Conservation (phyloP, 2,888 invertebrate genomes). For the Hypsopygia costalis region DNA sequence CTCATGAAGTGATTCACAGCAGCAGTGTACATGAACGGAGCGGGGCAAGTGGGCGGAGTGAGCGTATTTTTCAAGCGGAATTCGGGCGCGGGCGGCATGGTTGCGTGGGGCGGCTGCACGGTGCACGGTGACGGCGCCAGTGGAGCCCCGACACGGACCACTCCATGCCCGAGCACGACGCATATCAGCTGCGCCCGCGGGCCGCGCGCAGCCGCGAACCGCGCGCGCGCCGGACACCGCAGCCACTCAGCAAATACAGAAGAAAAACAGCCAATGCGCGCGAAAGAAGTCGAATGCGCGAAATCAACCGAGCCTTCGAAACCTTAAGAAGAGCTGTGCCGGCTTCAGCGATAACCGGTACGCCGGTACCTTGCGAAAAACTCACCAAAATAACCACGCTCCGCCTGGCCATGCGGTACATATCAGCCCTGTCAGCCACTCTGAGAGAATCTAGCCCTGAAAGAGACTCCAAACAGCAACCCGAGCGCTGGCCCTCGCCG, state of each 20-base stretch:
- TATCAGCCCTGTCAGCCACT: slow-evolving; percentile 86
- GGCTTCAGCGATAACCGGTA: slow-evolving; percentile 72
- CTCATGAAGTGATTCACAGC: slow-evolving; percentile 22
- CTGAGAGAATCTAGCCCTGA: slow-evolving; percentile 67
- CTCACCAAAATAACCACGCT: slow-evolving; percentile 94
- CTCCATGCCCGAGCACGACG: slow-evolving; percentile 78
- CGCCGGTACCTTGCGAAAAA: slow-evolving; percentile 84
- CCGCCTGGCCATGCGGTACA: slow-evolving; percentile 93
- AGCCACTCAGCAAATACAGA: slow-evolving; percentile 92
- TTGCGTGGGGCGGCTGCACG: slow-evolving; percentile 38
- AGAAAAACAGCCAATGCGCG: slow-evolving; percentile 94
- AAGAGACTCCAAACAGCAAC: slow-evolving; percentile 29
- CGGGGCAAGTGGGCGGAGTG: slow-evolving; percentile 65
- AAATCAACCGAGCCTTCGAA: slow-evolving; percentile 95
- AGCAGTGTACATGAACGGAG: slow-evolving; percentile 68
- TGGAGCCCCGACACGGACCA: slow-evolving; percentile 24
- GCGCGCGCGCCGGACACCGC: slow-evolving; percentile 82
- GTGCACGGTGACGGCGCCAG: slow-evolving; percentile 19
- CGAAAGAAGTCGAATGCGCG: slow-evolving; percentile 92
- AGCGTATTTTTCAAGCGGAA: slow-evolving; percentile 69
- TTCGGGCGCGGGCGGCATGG: slow-evolving; percentile 49
- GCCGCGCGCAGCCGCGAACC: slow-evolving; percentile 72
- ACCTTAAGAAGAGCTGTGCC: slow-evolving; percentile 89
- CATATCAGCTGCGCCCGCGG: slow-evolving; percentile 77
- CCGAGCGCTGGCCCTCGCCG: slow-evolving; percentile 68